These are phyloP conservation scores for Cataglyphis rosenhaueri DNA, from an alignment of 2,888 invertebrate species.

Conservation along the genomic window DNA sequence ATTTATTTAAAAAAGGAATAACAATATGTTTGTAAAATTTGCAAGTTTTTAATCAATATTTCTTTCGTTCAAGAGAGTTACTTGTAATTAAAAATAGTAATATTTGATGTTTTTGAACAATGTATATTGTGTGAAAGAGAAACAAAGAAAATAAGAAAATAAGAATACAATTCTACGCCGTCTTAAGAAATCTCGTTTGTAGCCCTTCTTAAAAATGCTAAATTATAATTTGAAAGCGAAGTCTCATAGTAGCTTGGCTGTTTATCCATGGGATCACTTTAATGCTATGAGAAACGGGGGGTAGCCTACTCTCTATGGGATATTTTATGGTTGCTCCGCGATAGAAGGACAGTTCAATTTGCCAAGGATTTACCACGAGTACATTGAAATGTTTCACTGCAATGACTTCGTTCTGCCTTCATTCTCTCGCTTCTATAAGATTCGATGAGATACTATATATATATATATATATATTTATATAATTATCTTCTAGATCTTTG, in stretches of 20 bases:
- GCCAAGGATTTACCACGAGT: slow-evolving; percentile 76
- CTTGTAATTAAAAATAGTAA: not conserved
- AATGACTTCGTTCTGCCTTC: slow-evolving; percentile 56
- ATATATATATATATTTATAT: not conserved
- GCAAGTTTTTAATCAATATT: not conserved
- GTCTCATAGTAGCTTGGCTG: slow-evolving; percentile 69
- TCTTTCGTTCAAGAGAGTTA: not conserved
- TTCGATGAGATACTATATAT: slow-evolving; percentile 1
- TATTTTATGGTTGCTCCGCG: slow-evolving; percentile 79
- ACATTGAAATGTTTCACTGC: slow-evolving; percentile 69
- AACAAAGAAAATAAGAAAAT: not conserved
- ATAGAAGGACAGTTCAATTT: slow-evolving; percentile 81
- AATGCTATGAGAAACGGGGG: slow-evolving; percentile 77
- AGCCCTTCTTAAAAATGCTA: slow-evolving; percentile 27
- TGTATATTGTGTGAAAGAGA: not conserved
- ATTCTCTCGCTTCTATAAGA: slow-evolving; percentile 16
- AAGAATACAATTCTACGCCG: not conserved
- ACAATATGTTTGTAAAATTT: not conserved
- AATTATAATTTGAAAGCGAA: slow-evolving; percentile 60
- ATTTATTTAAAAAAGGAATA: not conserved
- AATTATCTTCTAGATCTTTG: not conserved
- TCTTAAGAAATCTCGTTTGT: not conserved
- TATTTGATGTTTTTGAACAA: not conserved
- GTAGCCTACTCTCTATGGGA: slow-evolving; percentile 73
- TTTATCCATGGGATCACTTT: slow-evolving; percentile 80